These are phyloP conservation scores for Pomacea canaliculata DNA, from an alignment of 2,888 invertebrate species.

Conservation along the genomic window DNA sequence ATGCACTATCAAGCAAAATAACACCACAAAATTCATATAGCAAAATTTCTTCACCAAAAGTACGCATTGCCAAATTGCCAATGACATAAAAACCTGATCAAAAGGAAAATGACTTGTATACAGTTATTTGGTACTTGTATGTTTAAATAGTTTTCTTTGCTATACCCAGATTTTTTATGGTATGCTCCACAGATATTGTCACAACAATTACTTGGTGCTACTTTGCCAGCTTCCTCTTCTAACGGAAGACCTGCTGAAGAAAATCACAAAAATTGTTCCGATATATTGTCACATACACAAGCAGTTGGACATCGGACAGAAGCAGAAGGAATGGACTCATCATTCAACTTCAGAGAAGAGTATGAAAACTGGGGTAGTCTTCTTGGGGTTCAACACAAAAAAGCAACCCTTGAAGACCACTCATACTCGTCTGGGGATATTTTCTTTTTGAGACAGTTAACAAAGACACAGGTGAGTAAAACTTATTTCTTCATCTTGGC, in stretches of 20 bases:
- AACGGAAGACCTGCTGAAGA: too few relatives aligned
- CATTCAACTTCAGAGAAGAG: constrained; percentile 5
- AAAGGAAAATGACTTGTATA: too few relatives aligned
- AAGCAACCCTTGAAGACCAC: not conserved
- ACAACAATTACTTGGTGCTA: too few relatives aligned
- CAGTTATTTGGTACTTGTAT: too few relatives aligned
- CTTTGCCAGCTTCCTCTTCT: too few relatives aligned
- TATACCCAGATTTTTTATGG: too few relatives aligned
- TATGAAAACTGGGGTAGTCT: constrained; percentile 24
- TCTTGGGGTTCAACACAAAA: not conserved
- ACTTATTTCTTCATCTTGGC: not conserved
- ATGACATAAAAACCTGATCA: too few relatives aligned
- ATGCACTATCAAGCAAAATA: too few relatives aligned
- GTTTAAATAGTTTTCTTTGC: too few relatives aligned
- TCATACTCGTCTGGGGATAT: constrained; percentile 24
- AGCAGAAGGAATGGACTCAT: constrained; percentile 10
- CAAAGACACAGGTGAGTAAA: constrained; percentile 18
- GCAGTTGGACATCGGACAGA: not conserved
- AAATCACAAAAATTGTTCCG: not conserved
- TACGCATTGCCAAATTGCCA: too few relatives aligned
- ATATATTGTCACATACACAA: not conserved
- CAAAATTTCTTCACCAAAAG: too few relatives aligned
- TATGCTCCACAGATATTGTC: constrained; percentile 2
- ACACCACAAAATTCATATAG: too few relatives aligned
- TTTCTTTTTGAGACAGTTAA: constrained; percentile 15